These are phyloP conservation scores for Tragelaphus imberbis DNA, from an alignment of 2,113 vertebrate species.

Conservation along the genomic window DNA sequence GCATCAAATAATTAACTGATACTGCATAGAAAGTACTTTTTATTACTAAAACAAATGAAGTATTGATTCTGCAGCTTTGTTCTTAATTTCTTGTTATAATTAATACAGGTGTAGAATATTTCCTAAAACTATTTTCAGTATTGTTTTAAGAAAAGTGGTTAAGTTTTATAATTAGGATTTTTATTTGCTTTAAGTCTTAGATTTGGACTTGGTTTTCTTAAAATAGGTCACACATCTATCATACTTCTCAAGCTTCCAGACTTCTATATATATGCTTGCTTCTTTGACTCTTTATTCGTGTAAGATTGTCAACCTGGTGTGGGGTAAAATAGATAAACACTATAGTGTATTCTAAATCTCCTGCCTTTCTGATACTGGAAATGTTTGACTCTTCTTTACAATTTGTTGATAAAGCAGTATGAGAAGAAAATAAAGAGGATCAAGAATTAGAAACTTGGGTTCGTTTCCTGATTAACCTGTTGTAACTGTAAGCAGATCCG, in stretches of 20 bases:
- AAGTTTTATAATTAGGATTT: not conserved
- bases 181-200: not conserved
- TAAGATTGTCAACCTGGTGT: not conserved
- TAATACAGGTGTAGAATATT: not conserved
- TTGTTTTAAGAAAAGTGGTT: slow-evolving; percentile 20
- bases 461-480: not conserved
- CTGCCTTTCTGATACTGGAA: not conserved
- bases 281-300: not conserved
- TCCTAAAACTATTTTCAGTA: not conserved
- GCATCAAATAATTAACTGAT: not conserved
- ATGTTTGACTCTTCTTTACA: not conserved
- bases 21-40: not conserved
- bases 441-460: not conserved
- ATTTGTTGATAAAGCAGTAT: not conserved
- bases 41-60: not conserved
- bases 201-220: slow-evolving; percentile 1
- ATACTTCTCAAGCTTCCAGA: not conserved
- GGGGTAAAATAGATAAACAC: not conserved
- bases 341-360: not conserved
- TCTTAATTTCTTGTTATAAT: not conserved
- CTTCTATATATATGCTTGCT: not conserved
- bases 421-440: not conserved
- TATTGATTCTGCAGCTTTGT: slow-evolving; percentile 9
- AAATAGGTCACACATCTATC: not conserved
- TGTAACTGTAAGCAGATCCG: not conserved